phyloP scores from a whole-genome alignment of 2,113 vertebrate genomes.

The Pelvicachromis taeniatus region DNA sequence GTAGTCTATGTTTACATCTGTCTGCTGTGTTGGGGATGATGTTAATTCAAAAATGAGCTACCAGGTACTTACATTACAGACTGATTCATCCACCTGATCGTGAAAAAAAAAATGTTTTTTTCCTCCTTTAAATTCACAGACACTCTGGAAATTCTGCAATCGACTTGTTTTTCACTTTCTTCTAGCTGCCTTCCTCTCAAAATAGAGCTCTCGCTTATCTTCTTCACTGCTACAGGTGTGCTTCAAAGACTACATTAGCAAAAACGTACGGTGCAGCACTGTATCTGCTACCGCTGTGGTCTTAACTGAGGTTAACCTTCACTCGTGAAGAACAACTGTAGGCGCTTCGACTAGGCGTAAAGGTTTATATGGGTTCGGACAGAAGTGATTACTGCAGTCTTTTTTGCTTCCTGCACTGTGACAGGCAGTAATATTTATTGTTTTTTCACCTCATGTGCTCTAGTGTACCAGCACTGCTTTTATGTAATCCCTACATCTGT shows the following conservation, averaged over 20 bases:
- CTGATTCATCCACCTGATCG: background rate
- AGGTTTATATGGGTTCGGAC: background rate
- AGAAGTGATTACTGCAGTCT: background rate
- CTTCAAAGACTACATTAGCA: background rate
- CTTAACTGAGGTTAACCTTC: constrained; percentile 11
- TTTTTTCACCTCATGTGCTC: background rate
- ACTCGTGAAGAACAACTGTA: background rate
- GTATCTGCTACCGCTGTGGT: background rate
- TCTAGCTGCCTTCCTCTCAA: background rate
- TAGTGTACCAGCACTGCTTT: background rate
- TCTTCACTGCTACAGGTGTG: background rate
- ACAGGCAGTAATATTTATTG: background rate
- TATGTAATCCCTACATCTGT: constrained; percentile 47
- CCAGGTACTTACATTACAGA: background rate
- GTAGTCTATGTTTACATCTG: background rate
- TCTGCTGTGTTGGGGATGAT: background rate
- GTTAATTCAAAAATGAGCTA: background rate
- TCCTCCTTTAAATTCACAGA: background rate
- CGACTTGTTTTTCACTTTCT: background rate
- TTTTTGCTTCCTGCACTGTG: constrained; percentile 3
- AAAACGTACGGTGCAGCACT: background rate
- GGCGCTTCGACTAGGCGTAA: background rate
- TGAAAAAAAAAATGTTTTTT: background rate
- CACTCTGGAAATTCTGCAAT: background rate
- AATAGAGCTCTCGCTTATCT: background rate